phyloP scores from a whole-genome alignment of 2,113 vertebrate genomes.

The Stictonetta naevosa region DNA sequence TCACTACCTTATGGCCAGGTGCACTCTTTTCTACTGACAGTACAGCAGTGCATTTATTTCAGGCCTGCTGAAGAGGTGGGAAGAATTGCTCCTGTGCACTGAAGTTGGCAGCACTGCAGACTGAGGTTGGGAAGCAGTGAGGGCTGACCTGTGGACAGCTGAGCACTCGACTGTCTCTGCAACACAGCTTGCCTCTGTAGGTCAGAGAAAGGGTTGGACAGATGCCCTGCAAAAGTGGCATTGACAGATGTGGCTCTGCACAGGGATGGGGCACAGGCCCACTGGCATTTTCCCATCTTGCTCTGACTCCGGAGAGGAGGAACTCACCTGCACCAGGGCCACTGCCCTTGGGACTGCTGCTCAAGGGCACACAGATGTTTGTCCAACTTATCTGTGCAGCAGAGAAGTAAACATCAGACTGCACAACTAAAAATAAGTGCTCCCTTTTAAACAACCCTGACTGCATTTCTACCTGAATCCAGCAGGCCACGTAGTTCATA shows the following conservation, averaged over 20 bases:
- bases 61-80: not conserved
- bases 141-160: not conserved
- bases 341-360: slow-evolving; percentile 14
- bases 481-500: not conserved
- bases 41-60: not conserved
- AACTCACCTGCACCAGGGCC: not conserved
- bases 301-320: fast-evolving
- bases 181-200: not conserved
- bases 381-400: not conserved
- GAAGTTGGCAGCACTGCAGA: not conserved
- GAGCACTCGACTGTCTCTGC: not conserved
- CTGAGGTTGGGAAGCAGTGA: not conserved
- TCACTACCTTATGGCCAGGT: not conserved
- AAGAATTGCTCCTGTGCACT: not conserved
- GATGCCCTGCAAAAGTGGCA: fast-evolving
- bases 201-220: not conserved
- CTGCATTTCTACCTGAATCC: not conserved
- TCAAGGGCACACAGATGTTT: slow-evolving; percentile 61
- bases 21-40: not conserved
- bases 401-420: not conserved
- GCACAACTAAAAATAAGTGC: slow-evolving; percentile 39
- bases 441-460: slow-evolving; percentile 23
- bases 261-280: not conserved
- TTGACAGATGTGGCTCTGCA: not conserved
- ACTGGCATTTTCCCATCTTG: fast-evolving